Evolutionary conservation across 2,113 vertebrate genomes (phyloP), one percentile per base, ranked within the genome.

Genomic region (Apodemus speciosus): DNA sequence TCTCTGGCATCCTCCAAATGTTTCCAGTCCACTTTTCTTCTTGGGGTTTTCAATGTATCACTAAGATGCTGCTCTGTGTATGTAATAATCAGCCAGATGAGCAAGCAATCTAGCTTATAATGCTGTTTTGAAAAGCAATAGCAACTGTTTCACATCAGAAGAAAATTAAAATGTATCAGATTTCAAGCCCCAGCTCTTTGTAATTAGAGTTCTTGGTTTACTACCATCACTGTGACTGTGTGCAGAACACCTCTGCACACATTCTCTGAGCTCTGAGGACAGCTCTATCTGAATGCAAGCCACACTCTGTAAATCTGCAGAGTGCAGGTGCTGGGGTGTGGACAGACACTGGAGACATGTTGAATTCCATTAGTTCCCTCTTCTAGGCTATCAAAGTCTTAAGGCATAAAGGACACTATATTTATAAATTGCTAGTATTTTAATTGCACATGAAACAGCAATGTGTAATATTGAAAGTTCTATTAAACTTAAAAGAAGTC

Each of bases 101-200:
- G 62, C 90, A 95, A 94, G 76, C 66, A 85, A 89, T 89, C 95
- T 94, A 94, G 85, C 94, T 96, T 91, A 92, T 83, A 95, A 88
- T 68, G 53, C 72, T 91, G 56, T 93, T 94, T 93, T 76, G 92
- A 95, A 86, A 89, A 92, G 71, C 46, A 92, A 81, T 81, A 77
- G 38, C 87, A 72, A 91, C 69, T 75, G 73, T 16, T 76, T 89
- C 25, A 27, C 72, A 90, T 73, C 56, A 72, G 20, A 89, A 90
- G 87, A 84, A 95, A 92, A 86, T 80, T 90, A 84, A 85, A 89
- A 93, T 81, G 27, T 10, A 69, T 93, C 80, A 69, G 53, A 85
- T 93, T 91, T 96, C 71, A 73, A 93, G 62, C 27, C 93, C 77
- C 89, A 93, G 93, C 40, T 88, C 92, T 85, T 89, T 88, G 53